These are phyloP conservation scores for Actenoides lindsayi DNA, from an alignment of 2,113 vertebrate genomes.

Conservation along the genomic window DNA sequence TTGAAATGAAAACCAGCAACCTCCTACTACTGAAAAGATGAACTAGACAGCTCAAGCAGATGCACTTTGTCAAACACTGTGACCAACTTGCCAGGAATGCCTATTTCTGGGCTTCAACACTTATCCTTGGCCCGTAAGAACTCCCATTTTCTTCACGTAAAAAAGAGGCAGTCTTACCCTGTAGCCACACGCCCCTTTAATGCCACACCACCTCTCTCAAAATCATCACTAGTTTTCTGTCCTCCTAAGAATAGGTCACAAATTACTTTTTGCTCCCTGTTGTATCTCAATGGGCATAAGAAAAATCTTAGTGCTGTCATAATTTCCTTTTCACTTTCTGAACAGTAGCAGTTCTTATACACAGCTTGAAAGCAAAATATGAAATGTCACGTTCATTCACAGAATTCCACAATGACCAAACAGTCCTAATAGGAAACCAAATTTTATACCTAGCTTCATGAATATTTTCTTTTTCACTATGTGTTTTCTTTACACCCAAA, in stretches of 20 bases:
- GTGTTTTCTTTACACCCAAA: not conserved
- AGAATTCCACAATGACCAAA: not conserved
- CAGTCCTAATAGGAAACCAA: not conserved
- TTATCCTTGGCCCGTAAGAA: not conserved
- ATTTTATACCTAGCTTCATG: not conserved
- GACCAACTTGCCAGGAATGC: not conserved
- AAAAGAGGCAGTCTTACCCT: not conserved
- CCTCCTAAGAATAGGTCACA: fast-evolving
- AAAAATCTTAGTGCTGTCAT: not conserved
- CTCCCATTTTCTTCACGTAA: not conserved
- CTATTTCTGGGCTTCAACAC: not conserved
- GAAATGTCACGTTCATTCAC: not conserved
- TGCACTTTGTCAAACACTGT: not conserved
- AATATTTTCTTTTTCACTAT: not conserved
- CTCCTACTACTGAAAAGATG: not conserved
- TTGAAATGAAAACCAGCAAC: not conserved
- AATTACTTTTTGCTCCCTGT: not conserved
- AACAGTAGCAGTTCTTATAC: not conserved
- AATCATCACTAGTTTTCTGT: not conserved
- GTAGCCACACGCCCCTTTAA: not conserved
- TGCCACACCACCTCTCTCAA: not conserved
- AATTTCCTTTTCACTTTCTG: not conserved
- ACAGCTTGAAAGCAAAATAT: not conserved
- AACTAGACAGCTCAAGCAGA: not conserved
- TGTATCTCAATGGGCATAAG: not conserved